Evolutionary conservation across 2,113 vertebrate species (phyloP).

Genomic region (Trematomus loennbergii): DNA sequence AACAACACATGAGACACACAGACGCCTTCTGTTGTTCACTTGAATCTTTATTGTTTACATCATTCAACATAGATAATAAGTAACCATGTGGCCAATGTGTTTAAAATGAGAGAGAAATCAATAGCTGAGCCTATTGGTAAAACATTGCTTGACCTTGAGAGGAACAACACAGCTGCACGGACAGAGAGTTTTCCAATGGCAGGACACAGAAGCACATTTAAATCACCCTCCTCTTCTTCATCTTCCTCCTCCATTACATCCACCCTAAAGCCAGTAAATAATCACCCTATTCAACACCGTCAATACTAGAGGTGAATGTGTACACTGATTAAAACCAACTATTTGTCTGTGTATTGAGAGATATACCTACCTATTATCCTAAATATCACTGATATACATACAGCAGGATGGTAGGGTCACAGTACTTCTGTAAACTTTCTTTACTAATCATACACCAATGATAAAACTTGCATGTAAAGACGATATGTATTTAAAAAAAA

Average conservation of each 20-base stretch:
- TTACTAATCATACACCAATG: slow-evolving; percentile 61
- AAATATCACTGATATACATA: slow-evolving; percentile 70
- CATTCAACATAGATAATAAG: slow-evolving; percentile 82
- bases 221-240: slow-evolving; percentile 31
- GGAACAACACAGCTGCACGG: slow-evolving; percentile 68
- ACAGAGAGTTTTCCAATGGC: slow-evolving; percentile 63
- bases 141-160: slow-evolving; percentile 66
- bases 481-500: slow-evolving; percentile 55
- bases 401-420: slow-evolving; percentile 55
- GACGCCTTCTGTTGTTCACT: slow-evolving; percentile 55
- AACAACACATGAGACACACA: slow-evolving; percentile 40
- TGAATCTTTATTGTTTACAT: slow-evolving; percentile 85
- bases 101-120: slow-evolving; percentile 60
- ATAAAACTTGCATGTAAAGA: slow-evolving; percentile 71
- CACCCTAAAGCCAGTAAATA: slow-evolving; percentile 22
- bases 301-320: slow-evolving; percentile 61
- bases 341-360: slow-evolving; percentile 62
- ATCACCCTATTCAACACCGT: slow-evolving; percentile 59
- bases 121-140: slow-evolving; percentile 62
- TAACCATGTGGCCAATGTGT: slow-evolving; percentile 67
- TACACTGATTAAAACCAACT: slow-evolving; percentile 60
- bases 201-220: slow-evolving; percentile 73
- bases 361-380: slow-evolving; percentile 58
- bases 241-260: not conserved
- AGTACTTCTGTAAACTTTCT: slow-evolving; percentile 63